Base-by-base conservation (phyloP, 2,113 vertebrate genomes). In the Zonotrichia leucophrys region DNA sequence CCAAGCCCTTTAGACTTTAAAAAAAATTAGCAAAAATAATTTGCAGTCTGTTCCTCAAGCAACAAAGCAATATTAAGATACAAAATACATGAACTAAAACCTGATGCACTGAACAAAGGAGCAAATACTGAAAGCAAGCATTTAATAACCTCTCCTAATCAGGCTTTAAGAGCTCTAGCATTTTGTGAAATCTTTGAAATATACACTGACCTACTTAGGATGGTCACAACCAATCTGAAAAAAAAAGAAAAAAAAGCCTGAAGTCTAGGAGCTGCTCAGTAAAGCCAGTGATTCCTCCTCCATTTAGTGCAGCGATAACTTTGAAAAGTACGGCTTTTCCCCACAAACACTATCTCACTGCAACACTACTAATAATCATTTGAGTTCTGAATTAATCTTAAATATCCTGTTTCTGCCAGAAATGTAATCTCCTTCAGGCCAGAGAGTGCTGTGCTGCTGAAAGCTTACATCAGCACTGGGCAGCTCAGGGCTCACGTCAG, bases 121-220 rank as follows among this genome's bases (percentile, higher is more conserved):
- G 52, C 11, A 81, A 90, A 88, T 21, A 50, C 2, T n/a, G 33
- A 80, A 88, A 92, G 50, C 55, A 76, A 50, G 59, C 76, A 80
- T 88, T 92, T 77, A 67, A 70, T 74, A 93, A 86, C 60, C 42
- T 53, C 75, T 85, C 50, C 59, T 93, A 93, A 93, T 94, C 87
- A 93, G 85, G 68, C 85, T 95, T 90, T 94, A 86, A 87, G 55
- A 95, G 85, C 55, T 77, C 33, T 55, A 83, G 39, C 44, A 94
- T 69, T 85, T 69, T 74, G 33, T 64, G 33, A 96, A 87, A 83
- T 83, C 75, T 95, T 87, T 85, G 84, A 94, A 91, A 83, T 80
- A 94, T 31, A 33, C 60, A 81, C 62, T 96, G 95, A 96, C 94
- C 94, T 97, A 95, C 87, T 95, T 97, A 74, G 52, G 64, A n/a